Conservation (phyloP, 2,113 vertebrate species). For the Hippocampus abdominalis region DNA sequence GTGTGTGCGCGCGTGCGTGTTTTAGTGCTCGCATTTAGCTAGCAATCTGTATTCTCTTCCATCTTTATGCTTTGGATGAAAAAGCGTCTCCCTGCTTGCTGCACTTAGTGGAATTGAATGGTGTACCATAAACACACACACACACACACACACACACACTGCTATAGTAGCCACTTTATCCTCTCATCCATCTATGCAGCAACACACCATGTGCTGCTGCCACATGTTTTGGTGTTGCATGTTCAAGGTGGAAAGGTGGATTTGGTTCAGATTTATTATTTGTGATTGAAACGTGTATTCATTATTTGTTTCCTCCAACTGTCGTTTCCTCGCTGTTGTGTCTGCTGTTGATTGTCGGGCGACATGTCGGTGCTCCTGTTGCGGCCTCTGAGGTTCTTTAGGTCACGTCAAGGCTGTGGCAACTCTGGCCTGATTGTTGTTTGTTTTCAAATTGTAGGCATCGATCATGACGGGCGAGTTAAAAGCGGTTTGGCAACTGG, state of each 20-base stretch:
- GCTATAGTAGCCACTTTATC: conserved; percentile 1
- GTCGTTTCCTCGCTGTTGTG: background rate
- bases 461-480: background rate
- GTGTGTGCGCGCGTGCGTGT: conserved; percentile 16
- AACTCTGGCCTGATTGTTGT: background rate
- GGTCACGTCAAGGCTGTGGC: background rate
- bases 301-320: background rate
- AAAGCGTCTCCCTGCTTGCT: conserved; percentile 40
- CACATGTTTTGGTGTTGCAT: background rate
- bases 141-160: conserved; percentile 5
- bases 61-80: conserved; percentile 53
- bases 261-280: background rate
- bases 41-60: conserved; percentile 48
- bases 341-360: background rate
- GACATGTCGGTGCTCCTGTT: background rate
- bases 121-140: conserved; percentile 37
- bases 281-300: background rate
- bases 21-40: conserved; percentile 12
- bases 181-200: background rate
- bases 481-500: background rate
- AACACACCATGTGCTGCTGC: background rate
- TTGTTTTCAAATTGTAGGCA: background rate
- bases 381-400: background rate
- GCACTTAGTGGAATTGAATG: conserved; percentile 69
- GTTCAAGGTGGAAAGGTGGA: conserved; percentile 1